Evolutionary conservation across 2,113 vertebrate genomes (phyloP).

Genomic region (Urocolius indicus): DNA sequence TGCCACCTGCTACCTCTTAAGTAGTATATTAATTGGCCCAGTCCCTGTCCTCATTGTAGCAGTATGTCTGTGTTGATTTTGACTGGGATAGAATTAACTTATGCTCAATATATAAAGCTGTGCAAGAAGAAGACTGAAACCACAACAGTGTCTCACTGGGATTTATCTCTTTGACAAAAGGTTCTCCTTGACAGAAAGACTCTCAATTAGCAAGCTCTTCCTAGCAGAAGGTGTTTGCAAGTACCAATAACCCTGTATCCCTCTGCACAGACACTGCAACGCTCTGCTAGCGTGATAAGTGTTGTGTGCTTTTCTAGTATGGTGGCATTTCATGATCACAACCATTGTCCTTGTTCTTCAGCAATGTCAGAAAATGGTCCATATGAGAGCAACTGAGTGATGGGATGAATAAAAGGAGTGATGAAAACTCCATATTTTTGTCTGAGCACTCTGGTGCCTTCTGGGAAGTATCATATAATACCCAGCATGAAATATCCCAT

Average conservation of each 20-base stretch:
- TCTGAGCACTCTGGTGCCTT: constrained; percentile 36
- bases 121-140: no score
- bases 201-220: not conserved
- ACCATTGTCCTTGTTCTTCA: not conserved
- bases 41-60: not conserved
- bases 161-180: not conserved
- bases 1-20: not conserved
- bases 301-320: not conserved
- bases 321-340: not conserved
- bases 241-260: not conserved
- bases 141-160: not conserved
- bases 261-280: not conserved
- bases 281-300: not conserved
- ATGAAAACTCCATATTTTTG: not conserved
- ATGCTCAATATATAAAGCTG: no score
- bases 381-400: not conserved
- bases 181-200: not conserved
- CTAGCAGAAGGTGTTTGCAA: not conserved
- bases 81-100: no score
- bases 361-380: not conserved
- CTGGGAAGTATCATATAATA: constrained; percentile 28
- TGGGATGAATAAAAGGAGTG: not conserved
- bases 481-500: constrained; percentile 29
- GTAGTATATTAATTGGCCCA: accelerated
- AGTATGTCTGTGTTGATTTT: not conserved